Conservation (phyloP, 2,113 vertebrate genomes). For the Zeus faber region DNA sequence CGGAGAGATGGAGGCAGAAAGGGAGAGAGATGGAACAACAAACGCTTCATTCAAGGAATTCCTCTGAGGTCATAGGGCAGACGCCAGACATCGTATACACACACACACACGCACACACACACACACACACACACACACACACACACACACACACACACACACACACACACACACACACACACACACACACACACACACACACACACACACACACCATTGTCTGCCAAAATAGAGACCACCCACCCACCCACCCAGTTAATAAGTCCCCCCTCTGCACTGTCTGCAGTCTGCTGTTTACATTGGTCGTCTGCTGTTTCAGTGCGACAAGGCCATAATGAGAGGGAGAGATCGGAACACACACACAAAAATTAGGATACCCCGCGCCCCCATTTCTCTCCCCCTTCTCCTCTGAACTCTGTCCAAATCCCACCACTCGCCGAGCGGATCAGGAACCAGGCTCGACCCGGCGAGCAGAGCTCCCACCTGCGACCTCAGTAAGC, state of each 20-base stretch:
- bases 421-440: too few relatives aligned
- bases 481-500: too few relatives aligned
- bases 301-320: background rate
- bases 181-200: slow-evolving; percentile 1
- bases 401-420: too few relatives aligned
- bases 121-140: background rate
- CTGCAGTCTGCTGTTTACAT: slow-evolving; percentile 7
- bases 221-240: slow-evolving; percentile 35
- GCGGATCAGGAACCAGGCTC: too few relatives aligned
- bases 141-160: background rate
- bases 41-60: slow-evolving; percentile 10
- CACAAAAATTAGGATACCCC: too few relatives aligned
- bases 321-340: background rate
- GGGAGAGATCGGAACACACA: background rate
- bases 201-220: background rate
- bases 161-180: slow-evolving; percentile 8
- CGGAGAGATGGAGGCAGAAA: background rate
- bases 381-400: background rate
- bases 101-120: background rate
- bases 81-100: slow-evolving; percentile 7
- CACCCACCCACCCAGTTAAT: slow-evolving; percentile 14
- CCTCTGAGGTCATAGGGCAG: slow-evolving; percentile 43
- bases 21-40: slow-evolving; percentile 14
- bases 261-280: background rate
- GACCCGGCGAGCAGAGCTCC: too few relatives aligned